phyloP scores from a whole-genome alignment of 2,888 invertebrate genomes.

The Aplocera efformata region DNA sequence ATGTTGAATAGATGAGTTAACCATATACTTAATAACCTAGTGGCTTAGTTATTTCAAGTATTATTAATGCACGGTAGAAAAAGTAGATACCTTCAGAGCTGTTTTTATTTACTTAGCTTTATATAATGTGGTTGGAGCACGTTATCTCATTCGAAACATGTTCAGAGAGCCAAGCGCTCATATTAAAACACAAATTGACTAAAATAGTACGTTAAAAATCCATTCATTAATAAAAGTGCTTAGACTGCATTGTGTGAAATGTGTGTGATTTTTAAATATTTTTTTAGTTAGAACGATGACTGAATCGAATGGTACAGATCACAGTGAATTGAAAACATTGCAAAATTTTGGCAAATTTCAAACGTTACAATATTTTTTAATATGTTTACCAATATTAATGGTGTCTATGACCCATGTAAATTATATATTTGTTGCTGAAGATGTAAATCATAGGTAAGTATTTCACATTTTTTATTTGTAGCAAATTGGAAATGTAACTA shows the following conservation, averaged over 20 bases:
- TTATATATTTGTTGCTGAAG: constrained; percentile 62
- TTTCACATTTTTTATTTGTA: not conserved
- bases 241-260: no score
- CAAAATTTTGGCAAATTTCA: constrained; percentile 56
- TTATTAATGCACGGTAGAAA: no score
- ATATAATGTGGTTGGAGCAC: constrained; percentile 1
- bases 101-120: not conserved
- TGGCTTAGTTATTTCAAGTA: no score
- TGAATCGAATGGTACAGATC: constrained; percentile 4
- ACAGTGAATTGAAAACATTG: constrained; percentile 34
- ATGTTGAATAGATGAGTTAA: no score
- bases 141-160: constrained; percentile 18
- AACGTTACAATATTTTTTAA: constrained; percentile 49
- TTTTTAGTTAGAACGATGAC: no score
- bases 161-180: not conserved
- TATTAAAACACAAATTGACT: no score
- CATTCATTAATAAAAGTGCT: no score
- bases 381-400: constrained; percentile 53
- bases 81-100: no score
- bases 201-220: no score
- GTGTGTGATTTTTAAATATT: no score
- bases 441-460: constrained; percentile 53
- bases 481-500: no score
- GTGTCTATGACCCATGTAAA: constrained; percentile 65
- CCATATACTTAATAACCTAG: no score